phyloP scores from a whole-genome alignment of 2,797 vertebrate species.

The Myotis planiceps region DNA sequence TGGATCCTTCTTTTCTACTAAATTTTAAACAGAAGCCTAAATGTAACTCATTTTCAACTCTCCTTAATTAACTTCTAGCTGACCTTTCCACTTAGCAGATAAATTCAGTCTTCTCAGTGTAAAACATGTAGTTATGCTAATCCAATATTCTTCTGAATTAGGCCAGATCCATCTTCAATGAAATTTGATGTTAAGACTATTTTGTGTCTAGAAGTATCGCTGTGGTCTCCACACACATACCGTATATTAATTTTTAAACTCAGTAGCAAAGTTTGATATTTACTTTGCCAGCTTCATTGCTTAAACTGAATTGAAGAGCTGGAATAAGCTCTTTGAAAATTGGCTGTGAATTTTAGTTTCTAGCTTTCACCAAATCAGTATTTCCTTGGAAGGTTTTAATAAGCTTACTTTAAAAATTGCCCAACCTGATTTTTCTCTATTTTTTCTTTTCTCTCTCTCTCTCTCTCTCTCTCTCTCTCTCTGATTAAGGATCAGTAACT shows the following conservation, averaged over 20 bases:
- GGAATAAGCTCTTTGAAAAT: background rate
- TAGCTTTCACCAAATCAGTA: background rate
- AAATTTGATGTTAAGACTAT: background rate
- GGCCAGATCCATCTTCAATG: background rate
- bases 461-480: background rate
- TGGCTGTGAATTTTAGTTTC: background rate
- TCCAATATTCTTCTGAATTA: background rate
- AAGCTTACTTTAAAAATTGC: constrained; percentile 44
- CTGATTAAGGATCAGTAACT: background rate
- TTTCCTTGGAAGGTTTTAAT: constrained; percentile 29
- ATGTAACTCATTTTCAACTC: background rate
- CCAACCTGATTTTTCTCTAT: background rate
- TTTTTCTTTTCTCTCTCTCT: background rate
- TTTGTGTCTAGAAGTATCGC: background rate
- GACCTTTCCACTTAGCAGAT: background rate
- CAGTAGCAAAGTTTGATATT: constrained; percentile 18
- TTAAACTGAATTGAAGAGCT: constrained; percentile 1
- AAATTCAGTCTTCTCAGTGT: background rate
- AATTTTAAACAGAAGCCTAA: background rate
- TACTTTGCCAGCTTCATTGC: background rate
- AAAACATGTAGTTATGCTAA: constrained; percentile 4
- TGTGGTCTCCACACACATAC: background rate
- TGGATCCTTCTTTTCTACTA: background rate
- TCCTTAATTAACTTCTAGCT: constrained; percentile 18
- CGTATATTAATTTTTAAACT: constrained; percentile 4